These are phyloP conservation scores for Battus philenor DNA, from an alignment of 1,140 invertebrate genomes.

Conservation along the genomic window DNA sequence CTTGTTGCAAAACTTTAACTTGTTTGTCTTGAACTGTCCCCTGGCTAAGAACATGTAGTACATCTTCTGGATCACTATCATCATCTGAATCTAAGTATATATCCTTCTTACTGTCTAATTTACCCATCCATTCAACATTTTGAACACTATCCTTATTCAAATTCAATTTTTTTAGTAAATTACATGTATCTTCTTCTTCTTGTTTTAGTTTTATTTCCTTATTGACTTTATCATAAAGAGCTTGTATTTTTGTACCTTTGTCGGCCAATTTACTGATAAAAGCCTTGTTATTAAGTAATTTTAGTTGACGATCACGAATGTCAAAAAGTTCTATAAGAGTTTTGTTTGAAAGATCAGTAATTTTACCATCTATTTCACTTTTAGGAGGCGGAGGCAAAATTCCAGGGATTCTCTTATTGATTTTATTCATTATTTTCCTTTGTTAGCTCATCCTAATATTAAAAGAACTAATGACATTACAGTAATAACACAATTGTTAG, in stretches of 20 bases:
- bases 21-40: constrained; percentile 78
- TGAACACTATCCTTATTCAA: constrained; percentile 78
- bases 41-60: constrained; percentile 81
- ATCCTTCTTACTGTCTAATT: constrained; percentile 48
- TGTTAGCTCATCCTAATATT: too few species aligned
- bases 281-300: constrained; percentile 55
- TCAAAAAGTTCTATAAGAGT: constrained; percentile 46
- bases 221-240: constrained; percentile 76
- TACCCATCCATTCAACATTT: constrained; percentile 82
- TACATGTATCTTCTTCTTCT: constrained; percentile 77
- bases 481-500: too few species aligned
- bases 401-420: constrained; percentile 54
- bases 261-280: constrained; percentile 78
- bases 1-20: constrained; percentile 73
- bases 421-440: constrained; percentile 47
- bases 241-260: constrained; percentile 80
- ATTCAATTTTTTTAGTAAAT: constrained; percentile 78
- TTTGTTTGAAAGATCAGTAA: constrained; percentile 51
- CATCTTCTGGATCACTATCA: constrained; percentile 79
- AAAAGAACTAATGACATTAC: too few species aligned
- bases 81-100: constrained; percentile 79
- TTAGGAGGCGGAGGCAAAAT: constrained; percentile 48
- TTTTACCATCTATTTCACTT: constrained; percentile 60
- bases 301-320: constrained; percentile 50
- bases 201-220: constrained; percentile 76